Evolutionary conservation across 1,140 invertebrate genomes (phyloP).

Genomic region (Tachypleus tridentatus): DNA sequence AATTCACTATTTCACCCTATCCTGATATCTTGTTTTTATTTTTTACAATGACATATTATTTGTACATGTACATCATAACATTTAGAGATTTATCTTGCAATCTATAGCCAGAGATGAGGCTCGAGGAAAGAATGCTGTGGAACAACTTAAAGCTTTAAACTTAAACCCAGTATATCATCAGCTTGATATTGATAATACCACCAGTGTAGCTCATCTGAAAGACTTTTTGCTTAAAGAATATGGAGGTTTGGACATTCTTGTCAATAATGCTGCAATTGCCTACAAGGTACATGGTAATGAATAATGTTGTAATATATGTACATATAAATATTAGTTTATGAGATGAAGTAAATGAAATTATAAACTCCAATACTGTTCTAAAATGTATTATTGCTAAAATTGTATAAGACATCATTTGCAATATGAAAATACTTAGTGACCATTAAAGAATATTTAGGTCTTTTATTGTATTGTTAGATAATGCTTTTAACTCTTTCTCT

Average conservation of each 20-base stretch:
- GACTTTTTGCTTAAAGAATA: slow-evolving; percentile 49
- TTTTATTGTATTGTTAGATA: background rate
- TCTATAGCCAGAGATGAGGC: slow-evolving; percentile 39
- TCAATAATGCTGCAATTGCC: slow-evolving; percentile 74
- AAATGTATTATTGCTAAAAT: background rate
- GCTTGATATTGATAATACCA: slow-evolving; percentile 48
- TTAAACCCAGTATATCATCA: slow-evolving; percentile 49
- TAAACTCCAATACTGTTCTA: background rate
- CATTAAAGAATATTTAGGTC: background rate
- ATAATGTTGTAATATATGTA: background rate
- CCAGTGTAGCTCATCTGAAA: slow-evolving; percentile 45
- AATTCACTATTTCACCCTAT: too few relatives aligned
- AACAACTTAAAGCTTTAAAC: slow-evolving; percentile 36
- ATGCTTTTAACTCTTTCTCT: too few relatives aligned
- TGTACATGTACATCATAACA: too few relatives aligned
- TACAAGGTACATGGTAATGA: slow-evolving; percentile 30
- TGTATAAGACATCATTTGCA: background rate
- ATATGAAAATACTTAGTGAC: too few relatives aligned
- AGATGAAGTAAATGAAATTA: background rate
- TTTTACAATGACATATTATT: too few relatives aligned
- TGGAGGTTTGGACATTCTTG: slow-evolving; percentile 59
- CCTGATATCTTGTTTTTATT: too few relatives aligned
- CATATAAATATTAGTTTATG: background rate
- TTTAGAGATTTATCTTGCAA: too few relatives aligned
- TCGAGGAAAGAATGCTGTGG: slow-evolving; percentile 43